Conservation (phyloP, 2,888 invertebrate genomes). For the Sinotaia quadrata region DNA sequence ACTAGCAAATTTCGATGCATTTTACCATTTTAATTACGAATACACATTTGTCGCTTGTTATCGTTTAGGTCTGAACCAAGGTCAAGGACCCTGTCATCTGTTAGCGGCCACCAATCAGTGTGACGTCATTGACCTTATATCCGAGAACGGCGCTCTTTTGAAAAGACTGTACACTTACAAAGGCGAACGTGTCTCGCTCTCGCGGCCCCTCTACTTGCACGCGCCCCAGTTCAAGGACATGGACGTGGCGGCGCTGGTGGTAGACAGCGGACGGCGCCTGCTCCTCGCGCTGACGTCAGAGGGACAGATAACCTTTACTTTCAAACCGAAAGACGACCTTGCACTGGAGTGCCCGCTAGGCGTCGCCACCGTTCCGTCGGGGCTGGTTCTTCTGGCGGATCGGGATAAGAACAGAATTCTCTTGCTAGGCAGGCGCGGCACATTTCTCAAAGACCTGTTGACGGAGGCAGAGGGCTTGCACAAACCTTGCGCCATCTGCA, state of each 20-base stretch:
- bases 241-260: conserved; percentile 28
- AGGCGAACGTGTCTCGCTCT: conserved; percentile 28
- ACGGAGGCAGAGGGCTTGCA: conserved; percentile 27
- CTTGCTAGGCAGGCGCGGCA: conserved; percentile 25
- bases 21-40: conserved; percentile 16
- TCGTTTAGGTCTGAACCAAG: conserved; percentile 6
- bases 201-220: conserved; percentile 37
- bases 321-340: conserved; percentile 24
- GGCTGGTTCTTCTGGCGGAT: conserved; percentile 32
- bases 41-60: no score
- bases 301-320: conserved; percentile 31
- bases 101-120: conserved; percentile 36
- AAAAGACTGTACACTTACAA: conserved; percentile 30
- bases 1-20: conserved; percentile 8
- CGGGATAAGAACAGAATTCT: conserved; percentile 33
- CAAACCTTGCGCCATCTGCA: conserved; percentile 38
- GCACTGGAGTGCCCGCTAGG: conserved; percentile 39
- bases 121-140: conserved; percentile 36
- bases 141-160: conserved; percentile 27
- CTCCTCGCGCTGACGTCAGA: conserved; percentile 29
- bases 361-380: conserved; percentile 26
- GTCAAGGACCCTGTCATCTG: conserved; percentile 22
- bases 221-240: not conserved
- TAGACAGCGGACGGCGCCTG: conserved; percentile 34
- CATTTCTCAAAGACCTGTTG: conserved; percentile 18